A percentile compares a stretch with the other conserved stretches of the same genome.
Evolutionary conservation across 2,797 vertebrate species (phyloP).

Genomic region (Acrossocheilus fasciatus): DNA sequence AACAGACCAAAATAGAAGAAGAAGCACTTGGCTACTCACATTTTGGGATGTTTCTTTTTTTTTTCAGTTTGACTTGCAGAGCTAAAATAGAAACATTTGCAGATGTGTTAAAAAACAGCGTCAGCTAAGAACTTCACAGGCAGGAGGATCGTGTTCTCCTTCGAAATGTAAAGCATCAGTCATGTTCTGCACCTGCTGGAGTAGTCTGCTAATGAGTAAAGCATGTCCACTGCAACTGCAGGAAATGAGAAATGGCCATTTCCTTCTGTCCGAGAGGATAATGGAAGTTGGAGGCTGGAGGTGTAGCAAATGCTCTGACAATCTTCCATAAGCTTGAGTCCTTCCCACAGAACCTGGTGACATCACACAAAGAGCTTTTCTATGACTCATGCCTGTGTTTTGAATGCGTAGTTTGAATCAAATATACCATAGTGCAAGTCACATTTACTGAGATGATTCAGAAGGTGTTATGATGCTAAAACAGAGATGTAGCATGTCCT

Average conservation of each 20-base stretch:
- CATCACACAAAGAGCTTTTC: slow-evolving; percentile 15
- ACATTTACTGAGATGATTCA: slow-evolving; percentile 16
- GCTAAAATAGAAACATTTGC: slow-evolving; percentile 6
- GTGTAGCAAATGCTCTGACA: slow-evolving; percentile 4
- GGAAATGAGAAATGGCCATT: not conserved
- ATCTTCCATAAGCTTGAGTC: not conserved
- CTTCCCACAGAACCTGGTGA: slow-evolving; percentile 34
- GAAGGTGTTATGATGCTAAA: not conserved
- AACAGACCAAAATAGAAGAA: not conserved
- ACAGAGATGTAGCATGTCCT: not conserved
- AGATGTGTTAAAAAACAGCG: not conserved
- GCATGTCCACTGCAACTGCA: not conserved
- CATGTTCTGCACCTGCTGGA: not conserved
- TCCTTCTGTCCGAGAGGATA: not conserved
- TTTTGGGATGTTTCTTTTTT: not conserved
- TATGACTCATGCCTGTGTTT: slow-evolving; percentile 38
- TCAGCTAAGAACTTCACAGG: not conserved
- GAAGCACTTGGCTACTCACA: not conserved
- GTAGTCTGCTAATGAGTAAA: not conserved
- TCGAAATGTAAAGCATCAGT: not conserved
- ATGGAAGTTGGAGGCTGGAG: not conserved
- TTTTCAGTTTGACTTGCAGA: not conserved
- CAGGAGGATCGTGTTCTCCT: not conserved
- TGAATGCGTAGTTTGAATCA: slow-evolving; percentile 29
- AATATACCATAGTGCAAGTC: not conserved